Evolutionary conservation across 2,888 invertebrate species (phyloP).

Genomic region (Rhorus exstirpatorius): DNA sequence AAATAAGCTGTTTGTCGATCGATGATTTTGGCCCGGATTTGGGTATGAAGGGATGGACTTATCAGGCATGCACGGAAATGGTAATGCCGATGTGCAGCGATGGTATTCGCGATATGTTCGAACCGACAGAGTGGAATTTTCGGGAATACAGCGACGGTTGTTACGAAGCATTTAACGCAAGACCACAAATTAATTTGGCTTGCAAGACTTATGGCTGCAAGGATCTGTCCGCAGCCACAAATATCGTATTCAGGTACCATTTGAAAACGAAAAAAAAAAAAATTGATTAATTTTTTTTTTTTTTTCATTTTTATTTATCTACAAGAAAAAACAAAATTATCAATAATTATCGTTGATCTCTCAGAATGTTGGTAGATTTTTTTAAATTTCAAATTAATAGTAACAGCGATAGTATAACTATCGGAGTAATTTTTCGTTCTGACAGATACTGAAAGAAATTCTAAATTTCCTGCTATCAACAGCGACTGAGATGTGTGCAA

Average conservation of each 20-base stretch:
- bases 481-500: too few relatives aligned
- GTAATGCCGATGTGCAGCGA: conserved; percentile 97
- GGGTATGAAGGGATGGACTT: conserved; percentile 92
- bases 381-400: too few relatives aligned
- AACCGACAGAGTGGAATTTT: conserved; percentile 91
- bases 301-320: background rate
- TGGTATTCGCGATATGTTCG: conserved; percentile 94
- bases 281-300: conserved; percentile 9
- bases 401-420: too few relatives aligned
- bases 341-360: too few relatives aligned
- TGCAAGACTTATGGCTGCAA: conserved; percentile 93
- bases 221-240: conserved; percentile 89
- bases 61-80: conserved; percentile 98
- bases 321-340: too few relatives aligned
- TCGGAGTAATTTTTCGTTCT: too few relatives aligned
- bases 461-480: too few relatives aligned
- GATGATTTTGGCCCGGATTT: conserved; percentile 88
- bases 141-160: conserved; percentile 90
- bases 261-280: too few relatives aligned
- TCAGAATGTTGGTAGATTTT: too few relatives aligned
- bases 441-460: too few relatives aligned
- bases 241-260: conserved; percentile 89
- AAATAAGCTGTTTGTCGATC: conserved; percentile 90
- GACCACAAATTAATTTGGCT: conserved; percentile 90
- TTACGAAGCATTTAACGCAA: conserved; percentile 89